These are phyloP conservation scores for Ichneumon xanthorius DNA, from an alignment of 2,888 invertebrate species.

Conservation along the genomic window DNA sequence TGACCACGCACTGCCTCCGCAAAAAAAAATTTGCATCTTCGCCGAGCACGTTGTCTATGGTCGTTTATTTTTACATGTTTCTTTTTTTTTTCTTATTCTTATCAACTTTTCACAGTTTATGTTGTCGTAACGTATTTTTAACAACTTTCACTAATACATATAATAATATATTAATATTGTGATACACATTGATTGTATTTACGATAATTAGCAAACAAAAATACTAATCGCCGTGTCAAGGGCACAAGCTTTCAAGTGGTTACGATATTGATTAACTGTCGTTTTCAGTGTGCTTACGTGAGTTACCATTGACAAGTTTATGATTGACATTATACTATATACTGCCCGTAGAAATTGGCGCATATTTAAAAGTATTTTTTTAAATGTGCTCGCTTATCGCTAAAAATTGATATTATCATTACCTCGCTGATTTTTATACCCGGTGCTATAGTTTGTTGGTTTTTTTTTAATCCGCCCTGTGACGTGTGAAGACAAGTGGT, in stretches of 20 bases:
- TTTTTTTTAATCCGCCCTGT: conserved; percentile 16
- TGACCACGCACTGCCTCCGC: conserved; percentile 61
- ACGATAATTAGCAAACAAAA: conserved; percentile 33
- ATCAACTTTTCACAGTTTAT: conserved; percentile 50
- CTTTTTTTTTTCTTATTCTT: not conserved
- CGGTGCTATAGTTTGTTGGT: conserved; percentile 27
- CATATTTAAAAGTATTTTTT: conserved; percentile 33
- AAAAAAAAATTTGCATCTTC: conserved; percentile 63
- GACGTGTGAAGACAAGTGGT: conserved; percentile 23
- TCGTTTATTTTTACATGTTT: conserved; percentile 33
- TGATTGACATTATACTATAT: conserved; percentile 26
- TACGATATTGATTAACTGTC: conserved; percentile 53
- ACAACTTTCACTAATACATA: conserved; percentile 39
- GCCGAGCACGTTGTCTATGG: conserved; percentile 69
- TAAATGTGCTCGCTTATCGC: conserved; percentile 55
- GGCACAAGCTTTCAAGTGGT: conserved; percentile 65
- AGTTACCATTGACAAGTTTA: conserved; percentile 54
- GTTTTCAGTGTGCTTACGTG: conserved; percentile 68
- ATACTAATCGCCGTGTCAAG: conserved; percentile 46
- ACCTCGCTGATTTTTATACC: conserved; percentile 41
- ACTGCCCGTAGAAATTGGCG: conserved; percentile 53
- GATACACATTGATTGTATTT: conserved; percentile 4
- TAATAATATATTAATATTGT: not conserved
- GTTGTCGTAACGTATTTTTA: conserved; percentile 52
- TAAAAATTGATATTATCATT: conserved; percentile 35